Evolutionary conservation across 2,888 invertebrate genomes (phyloP).

Genomic region (Drosophila cognata): DNA sequence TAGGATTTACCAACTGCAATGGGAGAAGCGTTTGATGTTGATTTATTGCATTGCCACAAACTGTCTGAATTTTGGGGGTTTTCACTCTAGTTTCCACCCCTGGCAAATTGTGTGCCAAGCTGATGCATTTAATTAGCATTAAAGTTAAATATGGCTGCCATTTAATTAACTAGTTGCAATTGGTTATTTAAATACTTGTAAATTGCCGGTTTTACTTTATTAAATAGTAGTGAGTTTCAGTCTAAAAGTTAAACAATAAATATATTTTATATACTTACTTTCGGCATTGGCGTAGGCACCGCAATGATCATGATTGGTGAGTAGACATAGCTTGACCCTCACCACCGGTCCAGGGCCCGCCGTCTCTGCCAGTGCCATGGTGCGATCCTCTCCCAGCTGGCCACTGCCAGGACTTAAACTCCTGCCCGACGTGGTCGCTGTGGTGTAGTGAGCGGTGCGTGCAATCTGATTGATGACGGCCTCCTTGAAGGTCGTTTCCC

Average conservation of each 20-base stretch:
- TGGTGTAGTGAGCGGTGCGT: slow-evolving; percentile 74
- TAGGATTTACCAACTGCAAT: slow-evolving; percentile 82
- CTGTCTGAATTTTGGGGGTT: neutral
- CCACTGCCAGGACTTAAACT: slow-evolving; percentile 46
- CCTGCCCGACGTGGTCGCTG: slow-evolving; percentile 52
- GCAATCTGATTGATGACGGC: slow-evolving; percentile 88
- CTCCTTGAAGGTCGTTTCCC: slow-evolving; percentile 89
- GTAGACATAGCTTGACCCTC: slow-evolving; percentile 92
- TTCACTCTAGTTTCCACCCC: neutral
- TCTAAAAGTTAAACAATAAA: neutral
- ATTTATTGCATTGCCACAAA: slow-evolving; percentile 14
- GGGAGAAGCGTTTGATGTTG: slow-evolving; percentile 8
- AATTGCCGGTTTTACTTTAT: neutral
- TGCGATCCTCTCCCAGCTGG: slow-evolving; percentile 87
- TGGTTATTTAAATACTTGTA: neutral
- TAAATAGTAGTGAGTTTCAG: neutral
- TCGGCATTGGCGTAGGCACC: slow-evolving; percentile 94
- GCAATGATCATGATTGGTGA: slow-evolving; percentile 92
- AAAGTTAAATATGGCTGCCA: neutral
- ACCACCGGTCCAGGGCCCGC: slow-evolving; percentile 87
- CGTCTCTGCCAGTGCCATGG: slow-evolving; percentile 87
- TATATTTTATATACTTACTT: slow-evolving; percentile 87
- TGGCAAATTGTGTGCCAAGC: neutral
- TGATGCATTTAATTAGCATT: too few relatives aligned
- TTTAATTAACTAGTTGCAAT: neutral